Conservation (phyloP, 2,113 vertebrate genomes). For the Pseudorhombus dupliciocellatus region DNA sequence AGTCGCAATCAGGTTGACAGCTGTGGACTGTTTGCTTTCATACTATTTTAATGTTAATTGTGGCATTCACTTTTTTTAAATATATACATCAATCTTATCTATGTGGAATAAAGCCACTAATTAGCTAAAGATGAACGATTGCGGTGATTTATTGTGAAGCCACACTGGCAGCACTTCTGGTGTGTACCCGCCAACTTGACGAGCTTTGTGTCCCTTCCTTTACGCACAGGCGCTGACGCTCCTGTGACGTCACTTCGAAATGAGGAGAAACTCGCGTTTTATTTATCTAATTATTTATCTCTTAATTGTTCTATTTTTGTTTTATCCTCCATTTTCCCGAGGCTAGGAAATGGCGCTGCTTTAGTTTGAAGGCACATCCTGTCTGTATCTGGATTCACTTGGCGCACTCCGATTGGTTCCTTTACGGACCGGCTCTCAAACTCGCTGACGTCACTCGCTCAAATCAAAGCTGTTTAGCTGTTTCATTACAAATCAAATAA, state of each 20-base stretch:
- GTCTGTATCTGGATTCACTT: too few relatives aligned
- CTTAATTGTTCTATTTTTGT: too few relatives aligned
- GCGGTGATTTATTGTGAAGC: slow-evolving; percentile 36
- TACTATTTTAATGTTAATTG: too few relatives aligned
- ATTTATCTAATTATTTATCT: too few relatives aligned
- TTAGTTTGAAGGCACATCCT: too few relatives aligned
- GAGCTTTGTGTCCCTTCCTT: neutral
- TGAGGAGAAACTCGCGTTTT: neutral
- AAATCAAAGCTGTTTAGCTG: too few relatives aligned
- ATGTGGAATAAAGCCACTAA: accelerated
- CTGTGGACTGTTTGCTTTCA: accelerated
- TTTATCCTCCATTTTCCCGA: too few relatives aligned
- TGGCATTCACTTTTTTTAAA: neutral
- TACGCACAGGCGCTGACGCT: slow-evolving; percentile 40
- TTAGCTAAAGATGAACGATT: accelerated
- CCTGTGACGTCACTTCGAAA: slow-evolving; percentile 31
- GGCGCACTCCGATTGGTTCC: too few relatives aligned
- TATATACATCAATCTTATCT: neutral
- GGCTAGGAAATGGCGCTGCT: too few relatives aligned
- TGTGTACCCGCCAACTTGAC: slow-evolving; percentile 4
- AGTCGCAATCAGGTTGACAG: too few relatives aligned
- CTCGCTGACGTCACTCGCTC: too few relatives aligned
- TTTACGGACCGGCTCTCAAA: too few relatives aligned
- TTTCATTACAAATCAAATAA: neutral
- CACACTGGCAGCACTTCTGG: accelerated